phyloP scores from a whole-genome alignment of 2,113 vertebrate species.

The Otis tarda region DNA sequence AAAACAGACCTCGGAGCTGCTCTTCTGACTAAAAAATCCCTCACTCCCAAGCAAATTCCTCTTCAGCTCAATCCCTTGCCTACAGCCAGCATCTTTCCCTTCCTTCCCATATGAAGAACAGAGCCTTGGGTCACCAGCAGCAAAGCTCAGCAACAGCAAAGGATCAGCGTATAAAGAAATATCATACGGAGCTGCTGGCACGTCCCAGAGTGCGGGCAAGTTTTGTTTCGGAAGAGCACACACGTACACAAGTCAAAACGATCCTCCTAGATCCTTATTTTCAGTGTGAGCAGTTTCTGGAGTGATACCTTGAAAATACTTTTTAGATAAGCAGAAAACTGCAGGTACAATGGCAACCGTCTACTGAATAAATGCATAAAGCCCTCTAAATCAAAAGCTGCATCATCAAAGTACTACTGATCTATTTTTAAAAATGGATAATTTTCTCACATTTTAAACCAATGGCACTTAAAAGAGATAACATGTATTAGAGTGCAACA shows the following conservation, averaged over 20 bases:
- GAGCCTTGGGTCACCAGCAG: not conserved
- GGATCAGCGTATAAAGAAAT: not conserved
- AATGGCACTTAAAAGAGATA: conserved; percentile 14
- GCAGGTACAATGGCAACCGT: not conserved
- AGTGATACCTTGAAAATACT: not conserved
- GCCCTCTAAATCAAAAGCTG: not conserved
- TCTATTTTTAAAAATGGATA: not conserved
- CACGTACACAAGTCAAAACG: not conserved
- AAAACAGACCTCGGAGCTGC: not conserved
- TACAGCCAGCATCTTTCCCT: not conserved
- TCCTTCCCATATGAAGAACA: not conserved
- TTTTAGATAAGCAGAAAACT: not conserved
- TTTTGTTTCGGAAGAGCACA: not conserved
- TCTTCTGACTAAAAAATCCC: not conserved
- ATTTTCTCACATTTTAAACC: conserved; percentile 25
- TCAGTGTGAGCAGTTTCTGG: not conserved
- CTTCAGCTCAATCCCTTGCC: not conserved
- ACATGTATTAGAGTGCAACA: not conserved
- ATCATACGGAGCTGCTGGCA: not conserved
- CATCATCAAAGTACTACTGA: not conserved
- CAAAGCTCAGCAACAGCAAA: not conserved
- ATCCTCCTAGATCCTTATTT: not conserved
- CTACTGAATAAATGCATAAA: not conserved
- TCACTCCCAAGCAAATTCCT: not conserved
- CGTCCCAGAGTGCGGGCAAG: not conserved